Evolutionary conservation across 1,140 invertebrate genomes (phyloP).

Genomic region (Bombus confusus): DNA sequence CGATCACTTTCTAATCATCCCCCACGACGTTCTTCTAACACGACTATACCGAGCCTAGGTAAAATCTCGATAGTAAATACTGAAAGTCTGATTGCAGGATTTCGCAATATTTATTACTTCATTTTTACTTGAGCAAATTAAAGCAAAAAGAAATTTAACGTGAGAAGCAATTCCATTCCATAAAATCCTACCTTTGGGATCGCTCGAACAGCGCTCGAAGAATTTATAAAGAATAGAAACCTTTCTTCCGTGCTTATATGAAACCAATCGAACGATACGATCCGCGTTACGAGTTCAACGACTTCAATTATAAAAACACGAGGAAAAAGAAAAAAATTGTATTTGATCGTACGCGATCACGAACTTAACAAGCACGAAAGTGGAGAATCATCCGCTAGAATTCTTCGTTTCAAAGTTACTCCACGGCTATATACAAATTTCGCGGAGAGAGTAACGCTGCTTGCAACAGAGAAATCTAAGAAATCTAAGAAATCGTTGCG

Average conservation of each 20-base stretch:
- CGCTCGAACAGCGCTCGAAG: not conserved
- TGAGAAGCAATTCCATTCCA: not conserved
- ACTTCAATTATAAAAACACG: not conserved
- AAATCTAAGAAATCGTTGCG: not conserved
- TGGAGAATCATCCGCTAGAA: not conserved
- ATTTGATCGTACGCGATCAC: not conserved
- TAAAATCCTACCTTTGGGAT: too few relatives aligned
- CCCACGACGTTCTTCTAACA: not conserved
- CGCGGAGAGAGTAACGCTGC: not conserved
- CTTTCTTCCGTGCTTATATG: not conserved
- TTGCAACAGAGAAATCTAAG: not conserved
- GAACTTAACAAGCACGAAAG: not conserved
- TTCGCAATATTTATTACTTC: not conserved
- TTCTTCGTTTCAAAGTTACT: not conserved
- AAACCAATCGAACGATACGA: too few relatives aligned
- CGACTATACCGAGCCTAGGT: not conserved
- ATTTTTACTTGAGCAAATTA: not conserved
- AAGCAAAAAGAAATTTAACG: not conserved
- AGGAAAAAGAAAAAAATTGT: not conserved
- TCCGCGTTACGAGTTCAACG: not conserved
- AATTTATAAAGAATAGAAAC: not conserved
- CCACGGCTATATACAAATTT: not conserved
- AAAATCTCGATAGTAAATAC: not conserved
- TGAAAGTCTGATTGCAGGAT: too few relatives aligned
- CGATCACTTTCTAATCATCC: slow-evolving; percentile 8